phyloP scores from a whole-genome alignment of 1,140 invertebrate species.

The Drosophila sp. region DNA sequence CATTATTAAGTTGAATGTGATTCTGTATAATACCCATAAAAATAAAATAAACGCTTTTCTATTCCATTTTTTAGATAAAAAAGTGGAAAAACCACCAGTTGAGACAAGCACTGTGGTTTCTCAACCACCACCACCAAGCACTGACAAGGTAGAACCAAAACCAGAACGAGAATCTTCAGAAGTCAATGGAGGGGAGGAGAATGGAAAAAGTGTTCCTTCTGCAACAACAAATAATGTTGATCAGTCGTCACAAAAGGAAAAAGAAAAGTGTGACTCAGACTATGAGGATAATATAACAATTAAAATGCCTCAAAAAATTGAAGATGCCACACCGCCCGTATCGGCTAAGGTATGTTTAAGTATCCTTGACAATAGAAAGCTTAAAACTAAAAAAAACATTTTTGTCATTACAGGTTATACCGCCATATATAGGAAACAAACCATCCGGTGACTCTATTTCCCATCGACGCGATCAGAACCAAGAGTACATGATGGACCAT shows the following conservation, averaged over 20 bases:
- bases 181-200: constrained; percentile 34
- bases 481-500: constrained; percentile 45
- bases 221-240: constrained; percentile 42
- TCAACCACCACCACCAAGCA: constrained; percentile 8
- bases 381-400: no score
- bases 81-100: constrained; percentile 13
- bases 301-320: constrained; percentile 82
- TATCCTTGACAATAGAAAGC: no score
- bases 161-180: constrained; percentile 28
- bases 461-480: constrained; percentile 45
- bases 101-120: not conserved
- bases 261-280: constrained; percentile 84
- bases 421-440: constrained; percentile 30
- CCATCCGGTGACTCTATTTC: constrained; percentile 22
- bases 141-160: constrained; percentile 10
- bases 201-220: constrained; percentile 5
- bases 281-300: constrained; percentile 86
- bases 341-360: constrained; percentile 39
- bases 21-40: no score
- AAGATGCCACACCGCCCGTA: constrained; percentile 21
- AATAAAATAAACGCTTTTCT: no score
- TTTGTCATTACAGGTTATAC: constrained; percentile 28
- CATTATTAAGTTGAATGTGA: no score
- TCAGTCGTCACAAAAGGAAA: constrained; percentile 47
- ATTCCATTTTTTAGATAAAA: constrained; percentile 15